Evolutionary conservation across 1,140 invertebrate genomes (phyloP).

Genomic region (Plutomurus gul): DNA sequence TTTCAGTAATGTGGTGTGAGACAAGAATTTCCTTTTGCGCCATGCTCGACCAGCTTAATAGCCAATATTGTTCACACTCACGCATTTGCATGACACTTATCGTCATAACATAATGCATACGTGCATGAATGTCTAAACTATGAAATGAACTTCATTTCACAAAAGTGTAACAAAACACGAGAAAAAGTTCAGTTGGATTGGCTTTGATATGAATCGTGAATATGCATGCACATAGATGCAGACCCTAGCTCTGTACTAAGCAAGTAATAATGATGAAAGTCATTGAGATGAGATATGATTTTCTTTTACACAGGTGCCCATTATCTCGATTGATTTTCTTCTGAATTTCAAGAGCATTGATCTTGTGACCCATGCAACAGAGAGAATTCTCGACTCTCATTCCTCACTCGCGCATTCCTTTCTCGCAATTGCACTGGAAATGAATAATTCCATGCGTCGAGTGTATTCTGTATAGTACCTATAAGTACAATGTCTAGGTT

Average conservation of each 20-base stretch:
- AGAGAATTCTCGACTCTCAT: not conserved
- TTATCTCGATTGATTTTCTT: constrained; percentile 28
- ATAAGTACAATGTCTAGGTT: too few relatives aligned
- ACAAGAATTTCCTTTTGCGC: not conserved
- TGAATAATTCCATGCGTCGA: too few relatives aligned
- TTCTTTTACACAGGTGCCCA: constrained; percentile 7
- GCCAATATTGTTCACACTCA: constrained; percentile 33
- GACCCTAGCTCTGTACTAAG: too few relatives aligned
- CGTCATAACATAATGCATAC: constrained; percentile 24
- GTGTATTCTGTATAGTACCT: too few relatives aligned
- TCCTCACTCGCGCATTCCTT: not conserved
- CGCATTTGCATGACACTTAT: constrained; percentile 34
- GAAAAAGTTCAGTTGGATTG: not conserved
- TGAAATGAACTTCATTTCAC: constrained; percentile 22
- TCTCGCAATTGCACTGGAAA: not conserved
- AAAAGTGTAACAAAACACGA: not conserved
- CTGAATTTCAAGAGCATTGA: constrained; percentile 36
- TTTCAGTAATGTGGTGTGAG: not conserved
- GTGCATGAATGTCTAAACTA: constrained; percentile 24
- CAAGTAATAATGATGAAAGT: constrained; percentile 27
- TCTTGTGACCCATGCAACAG: constrained; percentile 3
- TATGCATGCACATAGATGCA: too few relatives aligned
- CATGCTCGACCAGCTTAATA: constrained; percentile 5
- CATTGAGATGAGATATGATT: constrained; percentile 25
- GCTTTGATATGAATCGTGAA: too few relatives aligned